Evolutionary conservation across 2,113 vertebrate species (phyloP).

Genomic region (Sminthopsis crassicaudata): DNA sequence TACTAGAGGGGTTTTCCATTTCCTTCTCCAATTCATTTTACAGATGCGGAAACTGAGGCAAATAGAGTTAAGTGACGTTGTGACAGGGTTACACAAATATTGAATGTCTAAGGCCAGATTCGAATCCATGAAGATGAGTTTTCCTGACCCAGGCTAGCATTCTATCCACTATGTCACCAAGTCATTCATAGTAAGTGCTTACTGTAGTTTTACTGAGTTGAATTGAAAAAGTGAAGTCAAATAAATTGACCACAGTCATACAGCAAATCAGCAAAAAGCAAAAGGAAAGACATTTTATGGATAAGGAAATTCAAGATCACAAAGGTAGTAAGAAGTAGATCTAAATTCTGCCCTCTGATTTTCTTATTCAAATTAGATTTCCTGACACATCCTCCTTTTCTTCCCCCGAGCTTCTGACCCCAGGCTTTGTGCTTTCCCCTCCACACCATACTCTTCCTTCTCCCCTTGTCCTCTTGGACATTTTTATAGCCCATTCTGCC

Average conservation of each 20-base stretch:
- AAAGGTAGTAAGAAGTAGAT: background rate
- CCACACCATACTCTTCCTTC: slow-evolving; percentile 35
- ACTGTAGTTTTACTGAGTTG: background rate
- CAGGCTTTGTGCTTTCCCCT: slow-evolving; percentile 30
- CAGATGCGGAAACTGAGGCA: background rate
- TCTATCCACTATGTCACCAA: background rate
- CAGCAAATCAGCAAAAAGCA: background rate
- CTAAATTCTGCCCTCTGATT: background rate
- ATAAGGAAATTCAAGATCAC: background rate
- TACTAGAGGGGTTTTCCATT: background rate
- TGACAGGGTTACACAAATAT: background rate
- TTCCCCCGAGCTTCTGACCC: background rate
- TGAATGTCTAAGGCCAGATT: background rate
- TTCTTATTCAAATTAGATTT: background rate
- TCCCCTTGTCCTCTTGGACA: slow-evolving; percentile 25
- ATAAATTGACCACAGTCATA: background rate
- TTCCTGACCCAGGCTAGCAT: background rate
- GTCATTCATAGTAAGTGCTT: background rate
- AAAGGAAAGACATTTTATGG: background rate
- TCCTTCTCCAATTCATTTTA: background rate
- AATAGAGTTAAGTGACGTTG: background rate
- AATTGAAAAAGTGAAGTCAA: background rate
- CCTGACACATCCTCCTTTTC: background rate
- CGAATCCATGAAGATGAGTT: background rate
- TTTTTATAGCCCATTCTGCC: slow-evolving; percentile 61